These are phyloP conservation scores for Ormia ochracea DNA, from an alignment of 2,888 invertebrate species.

Conservation along the genomic window DNA sequence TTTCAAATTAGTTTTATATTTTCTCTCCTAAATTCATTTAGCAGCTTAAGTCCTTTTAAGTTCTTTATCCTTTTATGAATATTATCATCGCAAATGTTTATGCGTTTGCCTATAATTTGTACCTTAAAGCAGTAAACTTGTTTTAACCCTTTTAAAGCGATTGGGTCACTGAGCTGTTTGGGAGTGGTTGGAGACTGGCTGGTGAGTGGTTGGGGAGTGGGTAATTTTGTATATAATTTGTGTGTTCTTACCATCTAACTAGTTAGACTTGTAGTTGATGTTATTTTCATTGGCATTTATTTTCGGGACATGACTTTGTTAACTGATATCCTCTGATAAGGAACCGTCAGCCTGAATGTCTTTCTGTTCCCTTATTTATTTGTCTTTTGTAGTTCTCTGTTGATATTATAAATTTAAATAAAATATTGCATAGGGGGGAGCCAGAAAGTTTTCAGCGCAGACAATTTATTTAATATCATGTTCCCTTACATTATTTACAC, in stretches of 20 bases:
- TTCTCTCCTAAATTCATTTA: slow-evolving; percentile 31
- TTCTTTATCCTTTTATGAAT: slow-evolving; percentile 27
- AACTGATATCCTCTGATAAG: slow-evolving; percentile 3
- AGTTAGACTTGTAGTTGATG: background rate
- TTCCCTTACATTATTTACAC: slow-evolving; percentile 57
- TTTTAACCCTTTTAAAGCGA: slow-evolving; percentile 30
- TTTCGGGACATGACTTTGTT: slow-evolving; percentile 39
- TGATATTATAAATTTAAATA: background rate
- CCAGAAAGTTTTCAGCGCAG: background rate
- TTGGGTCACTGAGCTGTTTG: background rate
- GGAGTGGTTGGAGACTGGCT: background rate
- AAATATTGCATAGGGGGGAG: background rate
- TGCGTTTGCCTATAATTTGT: slow-evolving; percentile 14
- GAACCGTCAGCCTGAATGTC: background rate
- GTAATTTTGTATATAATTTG: slow-evolving; percentile 36
- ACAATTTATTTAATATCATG: slow-evolving; percentile 41
- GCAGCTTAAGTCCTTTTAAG: slow-evolving; percentile 50
- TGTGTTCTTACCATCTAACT: slow-evolving; percentile 9
- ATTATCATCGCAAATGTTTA: slow-evolving; percentile 4
- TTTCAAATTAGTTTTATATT: slow-evolving; percentile 37
- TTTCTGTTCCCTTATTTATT: background rate
- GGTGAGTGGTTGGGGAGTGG: background rate
- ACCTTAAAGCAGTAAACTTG: slow-evolving; percentile 26
- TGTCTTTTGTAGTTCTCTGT: background rate
- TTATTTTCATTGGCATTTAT: slow-evolving; percentile 37